Conservation (phyloP, 2,113 vertebrate genomes). For the Lophius piscatorius region DNA sequence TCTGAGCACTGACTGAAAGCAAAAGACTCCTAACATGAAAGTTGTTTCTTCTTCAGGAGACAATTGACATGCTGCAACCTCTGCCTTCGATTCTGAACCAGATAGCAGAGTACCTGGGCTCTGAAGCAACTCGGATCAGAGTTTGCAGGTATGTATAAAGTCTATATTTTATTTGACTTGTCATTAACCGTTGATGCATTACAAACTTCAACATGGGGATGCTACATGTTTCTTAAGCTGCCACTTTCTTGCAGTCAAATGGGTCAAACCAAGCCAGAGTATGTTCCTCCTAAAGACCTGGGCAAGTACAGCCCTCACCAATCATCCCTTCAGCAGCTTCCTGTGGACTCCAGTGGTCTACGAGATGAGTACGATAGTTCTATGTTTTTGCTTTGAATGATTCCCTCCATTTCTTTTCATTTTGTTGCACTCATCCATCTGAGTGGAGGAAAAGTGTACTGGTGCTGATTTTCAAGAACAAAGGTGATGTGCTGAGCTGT, state of each 20-base stretch:
- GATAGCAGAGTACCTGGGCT: conserved; percentile 81
- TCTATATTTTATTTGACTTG: not conserved
- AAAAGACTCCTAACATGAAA: not conserved
- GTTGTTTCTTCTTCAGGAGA: conserved; percentile 74
- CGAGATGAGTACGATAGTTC: conserved; percentile 56
- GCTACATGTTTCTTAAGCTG: not conserved
- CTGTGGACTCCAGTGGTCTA: conserved; percentile 63
- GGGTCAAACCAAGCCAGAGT: conserved; percentile 77
- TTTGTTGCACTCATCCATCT: too few species aligned
- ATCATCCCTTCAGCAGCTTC: conserved; percentile 82
- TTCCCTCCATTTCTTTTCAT: too few species aligned
- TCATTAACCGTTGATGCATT: not conserved
- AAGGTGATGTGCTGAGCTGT: too few species aligned
- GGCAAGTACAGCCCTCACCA: conserved; percentile 85
- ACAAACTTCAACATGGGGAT: not conserved
- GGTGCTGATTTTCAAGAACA: too few species aligned
- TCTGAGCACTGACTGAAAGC: not conserved
- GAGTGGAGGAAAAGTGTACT: too few species aligned
- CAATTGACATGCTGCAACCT: conserved; percentile 84
- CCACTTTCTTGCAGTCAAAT: conserved; percentile 58
- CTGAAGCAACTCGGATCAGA: conserved; percentile 63
- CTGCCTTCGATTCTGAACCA: conserved; percentile 90
- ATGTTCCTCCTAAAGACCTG: conserved; percentile 85
- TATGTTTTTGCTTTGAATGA: too few species aligned
- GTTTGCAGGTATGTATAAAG: conserved; percentile 58